These are phyloP conservation scores for Coregonus suidteri DNA, from an alignment of 2,797 vertebrate genomes.

Conservation along the genomic window DNA sequence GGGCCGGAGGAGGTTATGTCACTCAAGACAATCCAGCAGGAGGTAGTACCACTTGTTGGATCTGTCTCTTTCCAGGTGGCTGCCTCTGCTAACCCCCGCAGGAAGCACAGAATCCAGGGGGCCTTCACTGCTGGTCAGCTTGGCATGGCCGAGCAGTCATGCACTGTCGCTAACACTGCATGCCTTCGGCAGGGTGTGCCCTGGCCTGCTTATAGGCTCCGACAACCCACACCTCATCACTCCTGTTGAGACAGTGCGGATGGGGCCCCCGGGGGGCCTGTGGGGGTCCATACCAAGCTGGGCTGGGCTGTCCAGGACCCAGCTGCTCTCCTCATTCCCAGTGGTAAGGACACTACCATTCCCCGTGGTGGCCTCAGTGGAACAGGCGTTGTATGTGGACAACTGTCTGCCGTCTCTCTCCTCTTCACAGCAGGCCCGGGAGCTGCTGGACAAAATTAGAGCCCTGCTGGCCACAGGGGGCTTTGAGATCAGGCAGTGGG, in stretches of 20 bases:
- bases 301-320: slow-evolving; percentile 17
- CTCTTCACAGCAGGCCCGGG: not conserved
- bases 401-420: slow-evolving; percentile 9
- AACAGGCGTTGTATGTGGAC: slow-evolving; percentile 14
- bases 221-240: slow-evolving; percentile 23
- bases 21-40: not conserved
- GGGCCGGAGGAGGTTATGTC: not conserved
- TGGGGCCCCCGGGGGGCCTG: not conserved
- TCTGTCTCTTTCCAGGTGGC: slow-evolving; percentile 14
- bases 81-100: not conserved
- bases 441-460: not conserved
- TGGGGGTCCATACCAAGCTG: slow-evolving; percentile 5
- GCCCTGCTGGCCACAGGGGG: not conserved
- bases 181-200: not conserved
- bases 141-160: slow-evolving; percentile 14
- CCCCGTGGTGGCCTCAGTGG: not conserved
- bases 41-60: not conserved
- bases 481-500: too few relatives aligned
- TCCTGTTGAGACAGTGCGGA: not conserved
- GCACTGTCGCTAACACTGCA: slow-evolving; percentile 11
- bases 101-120: not conserved
- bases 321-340: not conserved
- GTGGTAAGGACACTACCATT: not conserved
- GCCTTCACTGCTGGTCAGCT: slow-evolving; percentile 18
- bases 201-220: slow-evolving; percentile 22